These are phyloP conservation scores for Dyspetes luteomarginatus DNA, from an alignment of 2,888 invertebrate genomes.

Conservation along the genomic window DNA sequence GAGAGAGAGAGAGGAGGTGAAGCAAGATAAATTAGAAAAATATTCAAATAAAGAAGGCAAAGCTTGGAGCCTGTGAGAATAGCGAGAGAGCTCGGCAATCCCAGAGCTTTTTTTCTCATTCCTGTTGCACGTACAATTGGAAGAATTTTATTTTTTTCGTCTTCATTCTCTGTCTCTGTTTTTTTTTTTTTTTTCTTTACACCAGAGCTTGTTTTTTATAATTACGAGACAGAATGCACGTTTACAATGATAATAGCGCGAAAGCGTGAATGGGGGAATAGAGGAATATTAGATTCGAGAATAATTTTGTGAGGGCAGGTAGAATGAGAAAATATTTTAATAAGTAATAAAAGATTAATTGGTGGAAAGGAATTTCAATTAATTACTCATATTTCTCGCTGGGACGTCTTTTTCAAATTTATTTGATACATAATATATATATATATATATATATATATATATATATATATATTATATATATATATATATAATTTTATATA, in stretches of 20 bases:
- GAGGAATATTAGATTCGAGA: neutral
- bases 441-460: too few species aligned
- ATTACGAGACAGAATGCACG: conserved; percentile 17
- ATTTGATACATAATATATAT: too few species aligned
- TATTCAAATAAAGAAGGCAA: conserved; percentile 61
- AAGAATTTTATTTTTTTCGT: conserved; percentile 10
- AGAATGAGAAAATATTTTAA: conserved; percentile 10
- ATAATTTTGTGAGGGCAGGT: neutral
- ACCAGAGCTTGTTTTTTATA: conserved; percentile 2
- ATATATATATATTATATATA: too few species aligned
- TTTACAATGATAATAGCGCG: neutral
- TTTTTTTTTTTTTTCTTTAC: conserved; percentile 1
- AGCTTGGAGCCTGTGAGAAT: neutral
- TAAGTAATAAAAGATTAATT: conserved; percentile 21
- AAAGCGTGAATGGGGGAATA: neutral
- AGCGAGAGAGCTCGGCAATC: conserved; percentile 11
- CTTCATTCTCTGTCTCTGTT: neutral
- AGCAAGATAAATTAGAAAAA: conserved; percentile 67
- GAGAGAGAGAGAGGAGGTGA: too few species aligned
- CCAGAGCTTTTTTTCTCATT: conserved; percentile 6
- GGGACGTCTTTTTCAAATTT: neutral
- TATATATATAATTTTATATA: too few species aligned
- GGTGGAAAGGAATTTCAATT: conserved; percentile 9
- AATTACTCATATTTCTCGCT: neutral
- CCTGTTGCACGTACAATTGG: conserved; percentile 31